A percentile compares a stretch with the other conserved stretches of the same genome.
phyloP scores from a whole-genome alignment of 2,888 invertebrate species.

The Conomelus anceps region DNA sequence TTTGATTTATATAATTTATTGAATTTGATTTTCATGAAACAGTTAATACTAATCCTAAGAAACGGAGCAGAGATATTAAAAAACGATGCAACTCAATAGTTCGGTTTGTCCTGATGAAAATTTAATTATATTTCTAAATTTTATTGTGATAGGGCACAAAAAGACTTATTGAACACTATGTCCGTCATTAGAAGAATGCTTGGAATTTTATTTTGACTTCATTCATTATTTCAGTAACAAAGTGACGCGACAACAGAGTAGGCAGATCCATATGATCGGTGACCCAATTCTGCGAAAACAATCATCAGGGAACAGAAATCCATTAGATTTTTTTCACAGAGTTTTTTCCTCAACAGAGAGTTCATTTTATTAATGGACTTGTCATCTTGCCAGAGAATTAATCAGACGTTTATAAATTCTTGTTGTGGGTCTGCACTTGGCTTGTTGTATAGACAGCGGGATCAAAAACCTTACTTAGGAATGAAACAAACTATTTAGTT shows the following conservation, averaged over 20 bases:
- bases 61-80: too few relatives aligned
- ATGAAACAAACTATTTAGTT: background rate
- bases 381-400: background rate
- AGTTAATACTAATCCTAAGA: too few relatives aligned
- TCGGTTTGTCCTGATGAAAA: too few relatives aligned
- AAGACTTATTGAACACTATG: background rate
- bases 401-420: background rate
- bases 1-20: too few relatives aligned
- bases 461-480: background rate
- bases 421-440: background rate
- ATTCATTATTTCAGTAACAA: background rate
- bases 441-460: background rate
- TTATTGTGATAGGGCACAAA: too few relatives aligned
- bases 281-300: background rate
- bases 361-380: background rate
- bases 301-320: background rate
- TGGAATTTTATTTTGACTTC: background rate
- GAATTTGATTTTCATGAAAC: too few relatives aligned
- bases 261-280: background rate
- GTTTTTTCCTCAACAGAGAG: background rate
- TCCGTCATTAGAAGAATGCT: background rate
- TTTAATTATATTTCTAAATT: too few relatives aligned
- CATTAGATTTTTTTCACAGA: background rate
- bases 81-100: too few relatives aligned
- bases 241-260: background rate